Percentiles rank a stretch among this genome's conserved stretches.
Conservation (phyloP, 1,140 invertebrate species). For the Caerostris extrusa region DNA sequence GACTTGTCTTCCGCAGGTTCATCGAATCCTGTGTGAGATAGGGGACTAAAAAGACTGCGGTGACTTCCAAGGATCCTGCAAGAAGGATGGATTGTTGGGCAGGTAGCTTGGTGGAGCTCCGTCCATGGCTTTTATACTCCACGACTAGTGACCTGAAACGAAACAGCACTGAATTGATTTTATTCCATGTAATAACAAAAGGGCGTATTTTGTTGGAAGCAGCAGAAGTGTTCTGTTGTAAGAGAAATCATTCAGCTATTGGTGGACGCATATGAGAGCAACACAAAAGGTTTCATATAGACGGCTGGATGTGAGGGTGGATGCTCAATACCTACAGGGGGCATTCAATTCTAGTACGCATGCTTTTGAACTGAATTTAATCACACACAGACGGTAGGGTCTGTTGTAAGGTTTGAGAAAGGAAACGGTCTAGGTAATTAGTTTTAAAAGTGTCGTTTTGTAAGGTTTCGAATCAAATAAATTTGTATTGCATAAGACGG, state of each 20-base stretch:
- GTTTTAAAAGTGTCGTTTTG: neutral
- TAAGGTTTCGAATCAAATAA: neutral
- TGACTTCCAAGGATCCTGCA: conserved; percentile 57
- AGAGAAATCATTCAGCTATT: neutral
- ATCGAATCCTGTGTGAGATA: neutral
- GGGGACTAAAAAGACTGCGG: conserved; percentile 38
- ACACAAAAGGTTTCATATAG: neutral
- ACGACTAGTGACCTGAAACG: conserved; percentile 33
- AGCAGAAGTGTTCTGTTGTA: neutral
- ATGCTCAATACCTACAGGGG: neutral
- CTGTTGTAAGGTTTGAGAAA: neutral
- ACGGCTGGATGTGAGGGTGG: too few species aligned
- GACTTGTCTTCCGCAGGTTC: conserved; percentile 18
- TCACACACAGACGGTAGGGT: neutral
- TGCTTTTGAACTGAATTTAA: neutral
- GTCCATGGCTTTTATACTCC: conserved; percentile 39
- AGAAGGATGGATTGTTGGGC: conserved; percentile 60
- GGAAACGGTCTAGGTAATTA: neutral
- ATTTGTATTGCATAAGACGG: neutral
- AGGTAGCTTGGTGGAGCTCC: conserved; percentile 56
- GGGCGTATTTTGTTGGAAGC: conserved; percentile 7
- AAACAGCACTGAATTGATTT: conserved; percentile 17
- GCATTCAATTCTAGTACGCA: neutral
- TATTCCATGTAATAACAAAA: neutral
- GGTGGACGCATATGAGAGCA: neutral